A percentile compares a stretch with the other conserved stretches of the same genome.
Evolutionary conservation across 1,140 invertebrate species (phyloP).

Genomic region (Heliothis virescens): DNA sequence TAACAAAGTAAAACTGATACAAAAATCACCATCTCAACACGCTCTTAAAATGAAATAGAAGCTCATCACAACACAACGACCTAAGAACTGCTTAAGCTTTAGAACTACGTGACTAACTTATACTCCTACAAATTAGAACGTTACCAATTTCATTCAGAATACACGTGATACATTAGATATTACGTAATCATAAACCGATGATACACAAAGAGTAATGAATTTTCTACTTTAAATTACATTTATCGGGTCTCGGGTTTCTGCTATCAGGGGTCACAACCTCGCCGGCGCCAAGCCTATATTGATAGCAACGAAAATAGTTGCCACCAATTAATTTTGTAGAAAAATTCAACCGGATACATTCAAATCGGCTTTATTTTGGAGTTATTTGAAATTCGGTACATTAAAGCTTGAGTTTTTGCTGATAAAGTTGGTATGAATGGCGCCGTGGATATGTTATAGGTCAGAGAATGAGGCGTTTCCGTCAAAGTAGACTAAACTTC

Average conservation of each 20-base stretch:
- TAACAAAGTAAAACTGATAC: no score
- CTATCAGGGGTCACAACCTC: constrained; percentile 50
- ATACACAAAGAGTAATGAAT: constrained; percentile 41
- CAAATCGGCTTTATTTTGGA: neutral
- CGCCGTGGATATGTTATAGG: neutral
- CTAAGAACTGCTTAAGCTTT: no score
- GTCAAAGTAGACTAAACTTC: no score
- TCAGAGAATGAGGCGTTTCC: neutral
- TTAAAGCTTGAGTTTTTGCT: constrained; percentile 13
- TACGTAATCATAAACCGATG: constrained; percentile 43
- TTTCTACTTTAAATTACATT: constrained; percentile 44
- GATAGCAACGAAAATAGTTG: constrained; percentile 42
- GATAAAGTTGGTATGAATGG: neutral
- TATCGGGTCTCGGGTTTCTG: constrained; percentile 32
- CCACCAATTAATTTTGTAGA: constrained; percentile 43
- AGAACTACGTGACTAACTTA: neutral
- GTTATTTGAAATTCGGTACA: neutral
- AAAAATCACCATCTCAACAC: no score
- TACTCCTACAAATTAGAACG: neutral
- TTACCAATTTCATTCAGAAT: neutral
- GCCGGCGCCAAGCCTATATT: constrained; percentile 48
- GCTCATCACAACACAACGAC: no score
- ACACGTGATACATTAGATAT: neutral
- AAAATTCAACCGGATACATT: constrained; percentile 41
- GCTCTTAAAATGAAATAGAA: no score